Percentiles rank a stretch among this genome's conserved stretches.
Conservation (phyloP, 2,113 vertebrate genomes). For the Mohoua ochrocephala region DNA sequence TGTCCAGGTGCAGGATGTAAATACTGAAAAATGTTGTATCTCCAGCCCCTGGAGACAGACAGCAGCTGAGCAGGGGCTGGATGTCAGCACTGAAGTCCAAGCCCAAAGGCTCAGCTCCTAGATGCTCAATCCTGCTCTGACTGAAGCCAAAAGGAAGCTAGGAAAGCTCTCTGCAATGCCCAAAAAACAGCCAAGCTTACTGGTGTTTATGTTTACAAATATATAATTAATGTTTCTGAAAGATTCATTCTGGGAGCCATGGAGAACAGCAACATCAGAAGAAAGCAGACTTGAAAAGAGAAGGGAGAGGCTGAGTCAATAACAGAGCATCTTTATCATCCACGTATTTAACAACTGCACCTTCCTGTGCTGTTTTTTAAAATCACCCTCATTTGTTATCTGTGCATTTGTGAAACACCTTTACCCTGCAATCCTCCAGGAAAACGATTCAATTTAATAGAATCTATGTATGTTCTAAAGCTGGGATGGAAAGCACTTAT, state of each 20-base stretch:
- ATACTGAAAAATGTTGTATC: neutral
- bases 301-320: neutral
- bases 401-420: neutral
- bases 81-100: neutral
- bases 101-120: neutral
- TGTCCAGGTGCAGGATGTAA: neutral
- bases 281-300: neutral
- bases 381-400: neutral
- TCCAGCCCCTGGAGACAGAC: neutral
- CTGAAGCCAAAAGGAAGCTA: neutral
- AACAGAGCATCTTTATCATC: neutral
- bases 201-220: neutral
- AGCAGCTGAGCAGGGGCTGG: neutral
- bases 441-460: slow-evolving; percentile 10
- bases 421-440: neutral
- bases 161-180: neutral
- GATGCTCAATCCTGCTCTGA: neutral
- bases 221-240: neutral
- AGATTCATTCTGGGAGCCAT: neutral
- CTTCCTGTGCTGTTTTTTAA: neutral
- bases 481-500: neutral
- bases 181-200: neutral
- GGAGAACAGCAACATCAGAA: neutral
- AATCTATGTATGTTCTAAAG: neutral
- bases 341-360: neutral